A percentile compares a stretch with the other conserved stretches of the same genome.
Evolutionary conservation across 2,888 invertebrate species (phyloP).

Genomic region (Ectemnius cavifrons): DNA sequence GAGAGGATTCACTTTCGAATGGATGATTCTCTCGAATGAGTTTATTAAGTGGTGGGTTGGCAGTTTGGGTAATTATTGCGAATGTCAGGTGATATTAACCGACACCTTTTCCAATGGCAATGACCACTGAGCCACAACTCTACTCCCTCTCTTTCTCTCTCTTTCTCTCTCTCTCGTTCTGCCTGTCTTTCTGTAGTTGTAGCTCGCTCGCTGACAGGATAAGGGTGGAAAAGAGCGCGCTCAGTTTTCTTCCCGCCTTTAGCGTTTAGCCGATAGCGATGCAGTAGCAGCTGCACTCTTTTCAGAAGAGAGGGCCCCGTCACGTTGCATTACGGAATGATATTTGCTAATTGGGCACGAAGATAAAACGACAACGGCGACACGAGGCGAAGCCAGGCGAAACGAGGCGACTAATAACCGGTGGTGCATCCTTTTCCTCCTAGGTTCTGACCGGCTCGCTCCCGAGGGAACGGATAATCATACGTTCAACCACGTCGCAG

Average conservation of each 20-base stretch:
- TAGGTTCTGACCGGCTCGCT: conserved; percentile 42
- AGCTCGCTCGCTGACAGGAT: not conserved
- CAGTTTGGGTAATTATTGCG: conserved; percentile 68
- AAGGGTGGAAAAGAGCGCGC: not conserved
- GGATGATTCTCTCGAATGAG: no score
- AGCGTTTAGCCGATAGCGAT: conserved; percentile 42
- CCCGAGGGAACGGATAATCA: conserved; percentile 72
- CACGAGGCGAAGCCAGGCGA: conserved; percentile 35
- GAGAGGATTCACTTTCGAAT: no score
- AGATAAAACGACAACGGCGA: conserved; percentile 73
- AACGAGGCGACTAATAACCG: conserved; percentile 73
- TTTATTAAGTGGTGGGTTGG: no score
- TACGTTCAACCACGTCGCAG: conserved; percentile 66
- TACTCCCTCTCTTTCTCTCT: conserved; percentile 44
- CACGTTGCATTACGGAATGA: conserved; percentile 77
- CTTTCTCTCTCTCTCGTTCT: conserved; percentile 38
- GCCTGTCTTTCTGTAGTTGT: no score
- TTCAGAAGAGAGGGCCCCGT: conserved; percentile 67
- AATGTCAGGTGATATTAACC: conserved; percentile 70
- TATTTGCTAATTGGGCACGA: conserved; percentile 77
- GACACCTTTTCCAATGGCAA: conserved; percentile 48
- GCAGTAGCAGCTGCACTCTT: conserved; percentile 64
- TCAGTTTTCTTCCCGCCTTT: conserved; percentile 36
- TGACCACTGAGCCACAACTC: conserved; percentile 32
- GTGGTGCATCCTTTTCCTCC: conserved; percentile 53